Percentiles rank a stretch among this genome's conserved stretches.
Evolutionary conservation across 2,797 vertebrate species (phyloP).

Genomic region (Streptopelia turtur): DNA sequence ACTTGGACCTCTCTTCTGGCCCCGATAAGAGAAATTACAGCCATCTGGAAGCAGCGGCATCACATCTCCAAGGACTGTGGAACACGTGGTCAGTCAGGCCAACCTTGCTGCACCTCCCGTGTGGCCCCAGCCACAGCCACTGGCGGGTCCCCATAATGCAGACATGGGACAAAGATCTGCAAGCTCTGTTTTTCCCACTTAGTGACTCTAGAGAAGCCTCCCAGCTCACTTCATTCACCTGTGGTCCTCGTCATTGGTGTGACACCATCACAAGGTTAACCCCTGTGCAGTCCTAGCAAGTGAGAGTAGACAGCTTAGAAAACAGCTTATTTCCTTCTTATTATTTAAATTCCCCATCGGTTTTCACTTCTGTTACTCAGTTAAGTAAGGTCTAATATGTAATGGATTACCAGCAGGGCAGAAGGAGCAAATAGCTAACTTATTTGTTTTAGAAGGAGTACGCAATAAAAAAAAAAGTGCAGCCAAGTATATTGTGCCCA

Average conservation of each 20-base stretch:
- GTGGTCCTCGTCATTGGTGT: background rate
- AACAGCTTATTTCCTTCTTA: background rate
- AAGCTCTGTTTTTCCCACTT: background rate
- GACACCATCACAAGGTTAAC: background rate
- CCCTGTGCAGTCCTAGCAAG: background rate
- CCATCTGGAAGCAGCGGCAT: accelerated
- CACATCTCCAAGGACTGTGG: accelerated
- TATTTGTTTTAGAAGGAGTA: constrained; percentile 45
- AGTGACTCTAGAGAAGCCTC: background rate
- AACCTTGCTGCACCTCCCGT: accelerated
- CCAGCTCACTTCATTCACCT: background rate
- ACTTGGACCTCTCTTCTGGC: background rate
- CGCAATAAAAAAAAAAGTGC: background rate
- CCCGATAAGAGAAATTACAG: background rate
- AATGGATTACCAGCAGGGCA: constrained; percentile 35
- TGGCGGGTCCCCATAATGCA: accelerated
- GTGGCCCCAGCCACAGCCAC: background rate
- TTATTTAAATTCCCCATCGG: background rate
- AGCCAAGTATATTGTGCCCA: constrained; percentile 58
- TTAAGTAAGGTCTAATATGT: constrained; percentile 38
- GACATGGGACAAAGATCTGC: background rate
- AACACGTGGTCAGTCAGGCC: background rate
- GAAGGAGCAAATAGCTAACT: constrained; percentile 25
- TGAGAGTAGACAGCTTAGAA: background rate
- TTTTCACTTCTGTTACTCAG: background rate